These are phyloP conservation scores for Sula dactylatra DNA, from an alignment of 2,113 vertebrate genomes.

Conservation along the genomic window DNA sequence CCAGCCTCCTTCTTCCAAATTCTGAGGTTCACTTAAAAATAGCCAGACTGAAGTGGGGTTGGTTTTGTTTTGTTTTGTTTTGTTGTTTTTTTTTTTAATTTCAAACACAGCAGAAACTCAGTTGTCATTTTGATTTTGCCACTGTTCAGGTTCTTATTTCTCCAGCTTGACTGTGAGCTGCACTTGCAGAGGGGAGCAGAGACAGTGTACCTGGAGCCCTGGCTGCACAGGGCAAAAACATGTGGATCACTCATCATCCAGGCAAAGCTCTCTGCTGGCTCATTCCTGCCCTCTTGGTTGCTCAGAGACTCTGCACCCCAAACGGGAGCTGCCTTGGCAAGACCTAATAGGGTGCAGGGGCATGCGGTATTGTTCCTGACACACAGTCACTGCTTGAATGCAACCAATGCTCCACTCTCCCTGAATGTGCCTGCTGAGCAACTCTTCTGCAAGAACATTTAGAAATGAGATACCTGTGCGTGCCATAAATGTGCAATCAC, in stretches of 20 bases:
- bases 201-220: not conserved
- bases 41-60: not conserved
- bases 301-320: not conserved
- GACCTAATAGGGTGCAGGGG: not conserved
- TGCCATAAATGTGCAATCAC: not conserved
- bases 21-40: not conserved
- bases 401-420: not conserved
- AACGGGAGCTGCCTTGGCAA: not conserved
- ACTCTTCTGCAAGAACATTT: not conserved
- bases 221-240: not conserved
- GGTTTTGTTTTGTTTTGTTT: no score
- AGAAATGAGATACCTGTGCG: not conserved
- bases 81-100: not conserved
- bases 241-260: not conserved
- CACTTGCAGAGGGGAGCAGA: not conserved
- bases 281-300: not conserved
- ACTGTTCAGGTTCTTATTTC: not conserved
- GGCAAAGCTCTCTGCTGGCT: not conserved
- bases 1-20: not conserved
- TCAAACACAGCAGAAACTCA: not conserved
- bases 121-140: not conserved
- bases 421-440: not conserved
- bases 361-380: fast-evolving
- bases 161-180: not conserved
- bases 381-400: fast-evolving